phyloP scores from a whole-genome alignment of 92 coral and sea anemone genomes.

The Phenganax marumi region DNA sequence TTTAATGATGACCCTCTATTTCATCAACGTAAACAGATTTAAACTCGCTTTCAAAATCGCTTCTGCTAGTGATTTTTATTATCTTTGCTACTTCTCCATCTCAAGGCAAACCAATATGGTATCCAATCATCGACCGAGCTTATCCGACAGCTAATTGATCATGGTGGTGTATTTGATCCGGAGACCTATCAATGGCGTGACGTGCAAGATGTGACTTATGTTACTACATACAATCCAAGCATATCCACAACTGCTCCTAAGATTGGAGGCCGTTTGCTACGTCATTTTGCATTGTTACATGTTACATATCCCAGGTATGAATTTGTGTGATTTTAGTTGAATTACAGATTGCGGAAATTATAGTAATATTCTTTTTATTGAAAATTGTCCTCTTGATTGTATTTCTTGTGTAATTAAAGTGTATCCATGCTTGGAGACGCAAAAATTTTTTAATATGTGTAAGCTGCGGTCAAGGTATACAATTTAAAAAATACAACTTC shows the following conservation, averaged over 20 bases:
- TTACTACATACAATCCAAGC: slow-evolving; percentile 87
- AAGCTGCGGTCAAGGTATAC: too few species aligned
- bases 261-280: slow-evolving; percentile 75
- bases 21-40: too few species aligned
- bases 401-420: too few species aligned
- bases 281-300: slow-evolving; percentile 90
- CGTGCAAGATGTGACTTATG: slow-evolving; percentile 83
- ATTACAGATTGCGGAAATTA: too few species aligned
- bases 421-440: too few species aligned
- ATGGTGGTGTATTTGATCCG: slow-evolving; percentile 95
- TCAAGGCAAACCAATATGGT: slow-evolving; percentile 64
- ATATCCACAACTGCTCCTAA: slow-evolving; percentile 85
- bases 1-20: too few species aligned
- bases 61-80: too few species aligned
- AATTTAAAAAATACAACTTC: too few species aligned
- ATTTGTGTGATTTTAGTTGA: background rate
- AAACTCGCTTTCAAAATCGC: too few species aligned
- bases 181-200: slow-evolving; percentile 93
- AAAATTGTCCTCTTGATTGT: too few species aligned
- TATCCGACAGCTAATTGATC: slow-evolving; percentile 96
- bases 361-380: too few species aligned
- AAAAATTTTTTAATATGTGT: too few species aligned
- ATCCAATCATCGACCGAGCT: slow-evolving; percentile 91
- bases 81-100: background rate
- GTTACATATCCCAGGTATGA: slow-evolving; percentile 89